These are phyloP conservation scores for Chitala chitala DNA, from an alignment of 2,113 vertebrate species.

Conservation along the genomic window DNA sequence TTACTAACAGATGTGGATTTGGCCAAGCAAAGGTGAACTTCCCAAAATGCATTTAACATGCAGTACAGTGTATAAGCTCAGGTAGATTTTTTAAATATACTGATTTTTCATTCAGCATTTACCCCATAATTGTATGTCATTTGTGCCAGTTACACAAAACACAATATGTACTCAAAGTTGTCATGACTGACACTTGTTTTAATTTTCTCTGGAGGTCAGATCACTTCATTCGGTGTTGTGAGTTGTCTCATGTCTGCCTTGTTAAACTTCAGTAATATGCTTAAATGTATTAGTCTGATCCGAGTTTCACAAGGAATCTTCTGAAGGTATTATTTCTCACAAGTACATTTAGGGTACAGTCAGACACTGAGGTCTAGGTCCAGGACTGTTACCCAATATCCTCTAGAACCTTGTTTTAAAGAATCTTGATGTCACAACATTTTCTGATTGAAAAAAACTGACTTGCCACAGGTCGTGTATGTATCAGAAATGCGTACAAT, in stretches of 20 bases:
- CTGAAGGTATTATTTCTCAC: too few relatives aligned
- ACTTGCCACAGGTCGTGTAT: too few relatives aligned
- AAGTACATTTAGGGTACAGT: not conserved
- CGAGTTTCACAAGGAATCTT: not conserved
- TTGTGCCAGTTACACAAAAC: not conserved
- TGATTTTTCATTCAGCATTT: not conserved
- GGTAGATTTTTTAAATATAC: too few relatives aligned
- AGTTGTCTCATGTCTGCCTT: not conserved
- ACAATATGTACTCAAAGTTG: not conserved
- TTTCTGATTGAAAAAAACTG: not conserved
- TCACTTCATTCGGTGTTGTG: not conserved
- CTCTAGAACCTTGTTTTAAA: conserved; percentile 58
- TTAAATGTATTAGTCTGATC: not conserved
- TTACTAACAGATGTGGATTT: not conserved
- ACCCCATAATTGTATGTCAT: not conserved
- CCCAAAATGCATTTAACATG: not conserved
- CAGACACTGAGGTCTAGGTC: conserved; percentile 32
- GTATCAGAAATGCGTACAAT: not conserved
- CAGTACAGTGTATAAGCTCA: not conserved
- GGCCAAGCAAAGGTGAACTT: not conserved
- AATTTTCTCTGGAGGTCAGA: not conserved
- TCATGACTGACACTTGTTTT: not conserved
- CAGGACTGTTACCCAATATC: too few relatives aligned
- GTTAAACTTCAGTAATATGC: conserved; percentile 13
- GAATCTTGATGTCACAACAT: not conserved